Percentiles rank a stretch among this genome's conserved stretches.
These are phyloP conservation scores for Corydoras maculifer DNA, from an alignment of 2,113 vertebrate genomes.

Conservation along the genomic window DNA sequence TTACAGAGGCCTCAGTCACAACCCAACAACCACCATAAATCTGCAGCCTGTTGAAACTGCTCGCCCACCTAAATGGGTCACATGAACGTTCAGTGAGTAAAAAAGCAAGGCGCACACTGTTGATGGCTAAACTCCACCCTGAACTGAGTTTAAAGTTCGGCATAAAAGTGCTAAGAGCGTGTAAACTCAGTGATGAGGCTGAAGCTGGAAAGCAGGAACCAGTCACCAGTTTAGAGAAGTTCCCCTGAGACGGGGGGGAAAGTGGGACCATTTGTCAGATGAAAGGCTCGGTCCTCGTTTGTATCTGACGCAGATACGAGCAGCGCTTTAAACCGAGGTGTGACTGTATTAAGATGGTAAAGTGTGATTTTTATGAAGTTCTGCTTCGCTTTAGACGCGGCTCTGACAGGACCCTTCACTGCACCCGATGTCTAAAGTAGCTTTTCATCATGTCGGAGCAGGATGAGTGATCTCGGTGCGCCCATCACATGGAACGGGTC, in stretches of 20 bases:
- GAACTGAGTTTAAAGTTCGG: no score
- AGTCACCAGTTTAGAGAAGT: slow-evolving; percentile 41
- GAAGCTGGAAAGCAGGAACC: slow-evolving; percentile 13
- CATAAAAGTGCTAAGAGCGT: no score
- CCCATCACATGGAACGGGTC: slow-evolving; percentile 10
- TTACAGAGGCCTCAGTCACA: no score
- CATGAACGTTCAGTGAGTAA: no score
- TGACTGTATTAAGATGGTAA: slow-evolving; percentile 25
- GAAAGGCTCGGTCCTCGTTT: slow-evolving; percentile 39
- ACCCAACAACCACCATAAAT: no score
- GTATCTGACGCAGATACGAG: slow-evolving; percentile 30
- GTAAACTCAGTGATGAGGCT: no score
- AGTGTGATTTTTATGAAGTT: slow-evolving; percentile 12
- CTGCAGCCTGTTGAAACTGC: no score
- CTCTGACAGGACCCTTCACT: slow-evolving; percentile 18
- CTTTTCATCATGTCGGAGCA: slow-evolving; percentile 15
- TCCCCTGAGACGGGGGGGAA: slow-evolving; percentile 42
- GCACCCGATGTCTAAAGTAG: slow-evolving; percentile 21
- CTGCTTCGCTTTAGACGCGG: neutral
- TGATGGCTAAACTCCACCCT: no score
- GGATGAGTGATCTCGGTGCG: neutral
- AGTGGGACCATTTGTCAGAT: slow-evolving; percentile 54
- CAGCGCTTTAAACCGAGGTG: slow-evolving; percentile 22
- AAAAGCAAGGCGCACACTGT: no score
- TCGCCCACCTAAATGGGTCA: no score